Conservation (phyloP, 2,113 vertebrate genomes). For the Gymnorhina tibicen region DNA sequence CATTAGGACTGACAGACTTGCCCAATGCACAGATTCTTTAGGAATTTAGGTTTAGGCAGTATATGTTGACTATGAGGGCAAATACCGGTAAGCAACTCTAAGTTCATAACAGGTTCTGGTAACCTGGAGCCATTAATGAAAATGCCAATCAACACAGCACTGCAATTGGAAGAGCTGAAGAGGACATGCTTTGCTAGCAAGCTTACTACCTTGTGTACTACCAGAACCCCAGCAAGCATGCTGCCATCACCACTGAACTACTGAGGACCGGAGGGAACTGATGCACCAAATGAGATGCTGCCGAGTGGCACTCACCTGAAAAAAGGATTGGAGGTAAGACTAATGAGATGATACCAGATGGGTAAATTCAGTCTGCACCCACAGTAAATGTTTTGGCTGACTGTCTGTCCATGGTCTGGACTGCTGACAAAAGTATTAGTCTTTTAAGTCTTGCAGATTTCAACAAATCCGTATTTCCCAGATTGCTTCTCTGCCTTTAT, state of each 20-base stretch:
- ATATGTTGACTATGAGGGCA: background rate
- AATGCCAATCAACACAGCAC: background rate
- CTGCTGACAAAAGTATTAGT: background rate
- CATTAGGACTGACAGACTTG: background rate
- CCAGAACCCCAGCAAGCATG: background rate
- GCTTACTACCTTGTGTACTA: background rate
- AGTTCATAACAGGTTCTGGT: background rate
- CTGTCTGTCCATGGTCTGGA: background rate
- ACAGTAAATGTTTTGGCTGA: background rate
- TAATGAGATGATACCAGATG: background rate
- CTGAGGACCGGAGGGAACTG: rapidly evolving
- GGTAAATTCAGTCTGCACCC: background rate
- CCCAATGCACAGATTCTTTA: background rate
- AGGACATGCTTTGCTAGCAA: background rate
- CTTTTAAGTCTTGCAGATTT: background rate
- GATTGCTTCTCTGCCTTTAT: background rate
- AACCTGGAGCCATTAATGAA: background rate
- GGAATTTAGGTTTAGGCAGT: background rate
- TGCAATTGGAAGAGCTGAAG: background rate
- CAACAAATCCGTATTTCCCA: background rate
- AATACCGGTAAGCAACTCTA: background rate
- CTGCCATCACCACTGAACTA: background rate
- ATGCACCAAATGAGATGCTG: background rate
- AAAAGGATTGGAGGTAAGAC: background rate
- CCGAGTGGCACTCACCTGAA: background rate